Percentiles rank a stretch among this genome's conserved stretches.
Evolutionary conservation across 1,140 invertebrate species (phyloP).

Genomic region (Lycorma delicatula): DNA sequence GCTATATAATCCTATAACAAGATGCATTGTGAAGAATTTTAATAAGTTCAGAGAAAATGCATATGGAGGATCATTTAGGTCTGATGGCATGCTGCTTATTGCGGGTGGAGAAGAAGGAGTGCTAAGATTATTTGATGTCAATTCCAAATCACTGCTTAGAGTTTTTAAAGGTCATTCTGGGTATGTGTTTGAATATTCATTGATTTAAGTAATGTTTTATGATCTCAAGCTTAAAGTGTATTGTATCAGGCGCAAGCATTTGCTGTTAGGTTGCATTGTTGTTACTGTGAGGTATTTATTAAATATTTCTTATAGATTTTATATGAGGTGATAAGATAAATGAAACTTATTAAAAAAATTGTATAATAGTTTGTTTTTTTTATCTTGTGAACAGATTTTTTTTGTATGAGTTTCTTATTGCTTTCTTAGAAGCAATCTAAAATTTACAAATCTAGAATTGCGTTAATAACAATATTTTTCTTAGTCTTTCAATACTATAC

Average conservation of each 20-base stretch:
- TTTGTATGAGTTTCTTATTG: too few species aligned
- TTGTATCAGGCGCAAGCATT: not conserved
- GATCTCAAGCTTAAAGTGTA: not conserved
- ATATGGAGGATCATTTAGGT: constrained; percentile 76
- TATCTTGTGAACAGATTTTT: too few species aligned
- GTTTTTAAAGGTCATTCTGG: constrained; percentile 56
- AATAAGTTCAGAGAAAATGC: constrained; percentile 78
- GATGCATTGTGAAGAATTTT: constrained; percentile 73
- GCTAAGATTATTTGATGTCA: constrained; percentile 81
- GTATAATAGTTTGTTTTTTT: too few species aligned
- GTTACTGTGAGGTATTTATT: too few species aligned
- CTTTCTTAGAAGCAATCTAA: too few species aligned
- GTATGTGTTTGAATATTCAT: constrained; percentile 33
- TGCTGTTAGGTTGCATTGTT: too few species aligned
- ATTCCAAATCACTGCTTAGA: constrained; percentile 65
- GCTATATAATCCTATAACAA: constrained; percentile 83
- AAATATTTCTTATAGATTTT: too few species aligned
- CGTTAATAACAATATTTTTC: too few species aligned
- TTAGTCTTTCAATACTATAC: too few species aligned
- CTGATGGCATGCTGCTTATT: constrained; percentile 75
- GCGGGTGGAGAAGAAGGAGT: constrained; percentile 82
- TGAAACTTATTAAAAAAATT: too few species aligned
- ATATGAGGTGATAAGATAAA: too few species aligned
- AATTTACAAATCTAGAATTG: too few species aligned
- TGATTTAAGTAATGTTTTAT: not conserved